Percentiles rank a stretch among this genome's conserved stretches.
Conservation (phyloP, 1,140 invertebrate genomes). For the Sycophaga agraensis region DNA sequence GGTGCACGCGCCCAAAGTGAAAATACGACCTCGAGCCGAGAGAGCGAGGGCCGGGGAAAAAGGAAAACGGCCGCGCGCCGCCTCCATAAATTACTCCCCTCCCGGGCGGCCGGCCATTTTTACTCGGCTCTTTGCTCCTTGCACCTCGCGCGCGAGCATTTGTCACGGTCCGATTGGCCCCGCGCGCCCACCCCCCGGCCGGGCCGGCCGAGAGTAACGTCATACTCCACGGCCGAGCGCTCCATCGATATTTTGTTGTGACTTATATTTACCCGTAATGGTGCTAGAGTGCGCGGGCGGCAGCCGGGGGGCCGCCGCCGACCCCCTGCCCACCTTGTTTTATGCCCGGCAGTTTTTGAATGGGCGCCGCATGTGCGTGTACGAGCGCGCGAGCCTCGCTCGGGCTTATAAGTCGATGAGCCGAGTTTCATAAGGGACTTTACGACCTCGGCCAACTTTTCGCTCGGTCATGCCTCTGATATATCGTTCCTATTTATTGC, state of each 20-base stretch:
- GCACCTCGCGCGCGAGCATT: slow-evolving; percentile 11
- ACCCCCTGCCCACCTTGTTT: slow-evolving; percentile 10
- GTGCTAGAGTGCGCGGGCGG: slow-evolving; percentile 15
- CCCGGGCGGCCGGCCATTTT: slow-evolving; percentile 1
- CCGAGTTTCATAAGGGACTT: no score
- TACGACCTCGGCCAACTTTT: no score
- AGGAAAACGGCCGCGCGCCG: neutral
- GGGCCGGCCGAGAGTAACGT: slow-evolving; percentile 2
- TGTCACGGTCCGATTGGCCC: slow-evolving; percentile 23
- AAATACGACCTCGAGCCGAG: neutral
- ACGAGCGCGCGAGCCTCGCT: neutral
- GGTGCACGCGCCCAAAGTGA: neutral
- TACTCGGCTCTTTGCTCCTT: neutral
- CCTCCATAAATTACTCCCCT: neutral
- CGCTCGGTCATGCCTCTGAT: no score
- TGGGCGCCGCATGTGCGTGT: neutral
- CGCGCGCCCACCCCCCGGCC: no score
- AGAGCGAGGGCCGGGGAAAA: no score
- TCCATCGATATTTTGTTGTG: slow-evolving; percentile 28
- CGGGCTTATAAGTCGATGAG: no score
- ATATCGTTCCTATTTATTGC: no score
- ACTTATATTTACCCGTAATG: slow-evolving; percentile 30
- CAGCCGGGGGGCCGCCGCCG: no score
- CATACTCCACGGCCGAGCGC: slow-evolving; percentile 8
- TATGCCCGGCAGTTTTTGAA: slow-evolving; percentile 3